Percentiles rank a stretch among this genome's conserved stretches.
These are phyloP conservation scores for Ischnus inquisitorius DNA, from an alignment of 2,888 invertebrate species.

Conservation along the genomic window DNA sequence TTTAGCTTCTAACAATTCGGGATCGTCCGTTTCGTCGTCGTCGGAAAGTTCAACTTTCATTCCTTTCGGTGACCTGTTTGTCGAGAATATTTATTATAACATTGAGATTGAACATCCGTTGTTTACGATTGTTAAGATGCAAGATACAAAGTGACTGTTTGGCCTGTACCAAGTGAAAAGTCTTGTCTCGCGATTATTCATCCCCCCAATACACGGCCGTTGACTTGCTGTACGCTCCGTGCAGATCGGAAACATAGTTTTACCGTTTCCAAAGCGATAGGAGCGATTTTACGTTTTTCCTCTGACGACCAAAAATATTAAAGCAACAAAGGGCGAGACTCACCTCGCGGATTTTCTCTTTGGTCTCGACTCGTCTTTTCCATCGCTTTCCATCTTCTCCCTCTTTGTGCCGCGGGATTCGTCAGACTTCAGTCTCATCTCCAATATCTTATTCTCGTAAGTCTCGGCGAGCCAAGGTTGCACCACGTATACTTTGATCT, in stretches of 20 bases:
- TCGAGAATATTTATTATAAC: conserved; percentile 23
- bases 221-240: conserved; percentile 80
- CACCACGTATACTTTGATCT: conserved; percentile 83
- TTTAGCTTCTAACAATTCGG: conserved; percentile 86
- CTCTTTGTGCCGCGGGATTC: conserved; percentile 77
- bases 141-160: conserved; percentile 70
- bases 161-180: conserved; percentile 82
- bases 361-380: conserved; percentile 81
- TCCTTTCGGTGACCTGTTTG: conserved; percentile 81
- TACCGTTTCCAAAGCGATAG: conserved; percentile 80
- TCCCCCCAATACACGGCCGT: conserved; percentile 66
- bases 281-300: conserved; percentile 74
- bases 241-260: conserved; percentile 81
- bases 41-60: conserved; percentile 74
- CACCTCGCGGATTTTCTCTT: conserved; percentile 84
- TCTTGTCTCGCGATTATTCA: conserved; percentile 70
- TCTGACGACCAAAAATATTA: conserved; percentile 1
- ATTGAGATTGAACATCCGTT: background rate
- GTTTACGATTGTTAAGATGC: background rate
- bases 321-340: conserved; percentile 4
- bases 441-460: conserved; percentile 82
- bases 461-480: conserved; percentile 83
- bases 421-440: conserved; percentile 81
- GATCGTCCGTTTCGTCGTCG: conserved; percentile 85
- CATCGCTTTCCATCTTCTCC: conserved; percentile 79